These are phyloP conservation scores for Philopotamus ludificatus DNA, from an alignment of 1,140 invertebrate genomes.

Conservation along the genomic window DNA sequence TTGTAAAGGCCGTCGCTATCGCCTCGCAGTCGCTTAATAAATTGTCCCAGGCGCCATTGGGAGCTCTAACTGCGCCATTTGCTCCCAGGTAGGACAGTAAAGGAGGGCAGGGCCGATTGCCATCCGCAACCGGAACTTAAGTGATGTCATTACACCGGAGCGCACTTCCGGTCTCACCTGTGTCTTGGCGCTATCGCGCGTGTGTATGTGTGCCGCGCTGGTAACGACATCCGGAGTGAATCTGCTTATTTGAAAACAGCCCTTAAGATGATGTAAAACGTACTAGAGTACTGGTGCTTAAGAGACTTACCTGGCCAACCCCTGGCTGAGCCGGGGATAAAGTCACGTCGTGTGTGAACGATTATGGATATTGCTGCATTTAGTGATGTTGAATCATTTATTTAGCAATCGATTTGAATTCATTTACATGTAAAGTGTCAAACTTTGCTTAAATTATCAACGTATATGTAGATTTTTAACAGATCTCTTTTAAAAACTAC, in stretches of 20 bases:
- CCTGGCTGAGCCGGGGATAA: too few species aligned
- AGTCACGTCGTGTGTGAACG: too few species aligned
- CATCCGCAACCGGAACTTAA: not conserved
- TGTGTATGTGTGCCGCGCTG: not conserved
- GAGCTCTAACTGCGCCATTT: slow-evolving; percentile 1
- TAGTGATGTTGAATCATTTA: not conserved
- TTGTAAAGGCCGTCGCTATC: too few species aligned
- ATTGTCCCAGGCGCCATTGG: not conserved
- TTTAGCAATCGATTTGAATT: not conserved
- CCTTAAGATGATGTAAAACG: too few species aligned
- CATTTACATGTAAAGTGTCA: too few species aligned
- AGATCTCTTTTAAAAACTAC: too few species aligned
- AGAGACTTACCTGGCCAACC: too few species aligned
- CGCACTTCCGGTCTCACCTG: slow-evolving; percentile 1
- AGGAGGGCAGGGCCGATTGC: not conserved
- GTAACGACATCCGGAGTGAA: not conserved
- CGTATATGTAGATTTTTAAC: too few species aligned
- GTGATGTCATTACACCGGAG: not conserved
- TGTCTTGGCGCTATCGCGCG: too few species aligned
- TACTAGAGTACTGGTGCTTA: too few species aligned
- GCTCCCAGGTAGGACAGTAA: not conserved
- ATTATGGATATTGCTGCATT: not conserved
- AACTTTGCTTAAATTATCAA: too few species aligned
- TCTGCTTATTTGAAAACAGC: not conserved
- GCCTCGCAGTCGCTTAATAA: slow-evolving; percentile 5